A percentile compares a stretch with the other conserved stretches of the same genome.
phyloP scores from a whole-genome alignment of 2,888 invertebrate genomes.

The Phania funesta region DNA sequence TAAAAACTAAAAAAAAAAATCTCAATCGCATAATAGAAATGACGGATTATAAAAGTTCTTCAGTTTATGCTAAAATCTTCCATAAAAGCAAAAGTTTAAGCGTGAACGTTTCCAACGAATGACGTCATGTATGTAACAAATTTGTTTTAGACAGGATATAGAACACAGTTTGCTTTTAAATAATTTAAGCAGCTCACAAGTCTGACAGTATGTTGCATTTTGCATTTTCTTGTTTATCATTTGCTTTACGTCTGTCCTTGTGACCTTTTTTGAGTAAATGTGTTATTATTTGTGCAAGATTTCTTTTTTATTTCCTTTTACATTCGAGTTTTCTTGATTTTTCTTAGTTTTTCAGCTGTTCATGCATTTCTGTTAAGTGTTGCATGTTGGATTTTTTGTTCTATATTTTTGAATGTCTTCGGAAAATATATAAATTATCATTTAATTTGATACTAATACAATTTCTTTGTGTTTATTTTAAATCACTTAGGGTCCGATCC shows the following conservation, averaged over 20 bases:
- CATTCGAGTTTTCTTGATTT: neutral
- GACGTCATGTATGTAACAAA: too few species aligned
- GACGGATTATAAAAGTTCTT: neutral
- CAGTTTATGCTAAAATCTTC: too few species aligned
- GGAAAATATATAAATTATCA: neutral
- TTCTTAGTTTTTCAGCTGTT: neutral
- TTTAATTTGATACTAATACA: neutral
- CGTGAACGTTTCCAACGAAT: too few species aligned
- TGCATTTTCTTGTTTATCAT: neutral
- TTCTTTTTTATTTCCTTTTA: neutral
- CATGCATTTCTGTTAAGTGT: conserved; percentile 24
- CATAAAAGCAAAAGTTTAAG: too few species aligned
- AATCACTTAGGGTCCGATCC: conserved; percentile 77
- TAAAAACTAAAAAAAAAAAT: neutral
- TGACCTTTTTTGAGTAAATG: conserved; percentile 3
- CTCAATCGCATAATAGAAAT: neutral
- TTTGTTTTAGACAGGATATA: too few species aligned
- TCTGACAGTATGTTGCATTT: neutral
- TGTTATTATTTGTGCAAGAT: neutral
- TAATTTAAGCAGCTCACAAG: too few species aligned
- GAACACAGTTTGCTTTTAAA: too few species aligned
- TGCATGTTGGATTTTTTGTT: conserved; percentile 25
- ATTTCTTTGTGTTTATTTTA: neutral
- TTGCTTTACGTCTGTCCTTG: neutral
- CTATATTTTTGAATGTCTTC: neutral